Evolutionary conservation across 2,797 vertebrate genomes (phyloP).

Genomic region (Fundulus diaphanus): DNA sequence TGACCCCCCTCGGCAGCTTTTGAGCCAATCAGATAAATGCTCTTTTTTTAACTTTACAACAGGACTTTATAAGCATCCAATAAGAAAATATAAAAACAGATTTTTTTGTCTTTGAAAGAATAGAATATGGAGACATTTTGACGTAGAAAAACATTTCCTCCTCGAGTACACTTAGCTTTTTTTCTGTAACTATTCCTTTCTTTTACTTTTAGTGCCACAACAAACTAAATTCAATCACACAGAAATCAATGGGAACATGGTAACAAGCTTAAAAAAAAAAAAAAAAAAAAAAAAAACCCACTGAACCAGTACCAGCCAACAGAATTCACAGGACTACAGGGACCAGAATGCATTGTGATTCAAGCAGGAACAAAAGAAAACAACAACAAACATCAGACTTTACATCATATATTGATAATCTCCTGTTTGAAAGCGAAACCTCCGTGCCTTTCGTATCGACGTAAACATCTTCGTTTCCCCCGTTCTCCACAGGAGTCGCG

Average conservation of each 20-base stretch:
- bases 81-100: conserved; percentile 69
- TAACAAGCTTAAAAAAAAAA: conserved; percentile 18
- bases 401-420: conserved; percentile 72
- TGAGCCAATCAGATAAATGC: conserved; percentile 56
- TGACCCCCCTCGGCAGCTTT: conserved; percentile 37
- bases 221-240: conserved; percentile 62
- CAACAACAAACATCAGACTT: conserved; percentile 68
- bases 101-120: conserved; percentile 54
- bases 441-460: conserved; percentile 16
- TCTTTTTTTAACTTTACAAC: conserved; percentile 41
- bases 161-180: conserved; percentile 29
- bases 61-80: conserved; percentile 62
- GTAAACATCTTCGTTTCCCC: conserved; percentile 39
- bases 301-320: conserved; percentile 12
- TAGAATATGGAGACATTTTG: conserved; percentile 53
- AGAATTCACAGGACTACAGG: conserved; percentile 75
- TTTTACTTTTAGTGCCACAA: conserved; percentile 56
- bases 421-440: conserved; percentile 59
- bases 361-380: conserved; percentile 75
- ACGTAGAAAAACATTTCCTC: conserved; percentile 50
- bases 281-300: conserved; percentile 13
- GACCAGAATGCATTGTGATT: conserved; percentile 80
- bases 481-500: conserved; percentile 31
- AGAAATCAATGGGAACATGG: conserved; percentile 58
- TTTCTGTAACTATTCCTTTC: conserved; percentile 44